These are phyloP conservation scores for Cacatua alba DNA, from an alignment of 2,113 vertebrate genomes.

Conservation along the genomic window DNA sequence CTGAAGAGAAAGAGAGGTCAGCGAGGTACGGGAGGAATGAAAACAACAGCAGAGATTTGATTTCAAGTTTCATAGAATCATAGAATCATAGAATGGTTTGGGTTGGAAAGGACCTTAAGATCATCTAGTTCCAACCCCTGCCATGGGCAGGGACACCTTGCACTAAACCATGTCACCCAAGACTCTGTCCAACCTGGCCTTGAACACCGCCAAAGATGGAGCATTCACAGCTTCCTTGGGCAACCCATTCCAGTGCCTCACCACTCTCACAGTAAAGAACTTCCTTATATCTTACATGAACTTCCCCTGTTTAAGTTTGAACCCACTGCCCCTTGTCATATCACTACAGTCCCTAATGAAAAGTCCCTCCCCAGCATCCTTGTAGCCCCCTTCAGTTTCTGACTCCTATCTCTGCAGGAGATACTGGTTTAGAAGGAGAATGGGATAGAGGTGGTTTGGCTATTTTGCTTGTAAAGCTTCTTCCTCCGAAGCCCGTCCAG, in stretches of 20 bases:
- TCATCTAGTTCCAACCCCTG: background rate
- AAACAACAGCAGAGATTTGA: background rate
- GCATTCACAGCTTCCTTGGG: background rate
- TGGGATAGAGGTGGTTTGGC: background rate
- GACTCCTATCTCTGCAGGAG: background rate
- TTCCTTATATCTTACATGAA: background rate
- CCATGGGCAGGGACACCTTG: background rate
- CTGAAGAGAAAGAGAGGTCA: background rate
- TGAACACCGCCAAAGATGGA: background rate
- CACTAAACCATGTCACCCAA: background rate
- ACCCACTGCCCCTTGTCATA: background rate
- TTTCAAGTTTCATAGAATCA: background rate
- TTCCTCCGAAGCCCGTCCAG: accelerated
- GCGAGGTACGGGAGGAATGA: background rate
- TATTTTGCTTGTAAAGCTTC: background rate
- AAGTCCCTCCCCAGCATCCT: background rate
- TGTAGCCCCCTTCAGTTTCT: background rate
- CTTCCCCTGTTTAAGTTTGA: background rate
- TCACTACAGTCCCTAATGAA: background rate
- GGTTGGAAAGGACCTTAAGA: background rate
- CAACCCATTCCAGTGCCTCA: background rate
- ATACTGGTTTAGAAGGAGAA: background rate
- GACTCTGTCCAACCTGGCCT: background rate
- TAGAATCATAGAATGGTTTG: background rate
- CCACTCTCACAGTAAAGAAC: background rate